phyloP scores from a whole-genome alignment of 1,140 invertebrate genomes.

The Platyscapa corneri region DNA sequence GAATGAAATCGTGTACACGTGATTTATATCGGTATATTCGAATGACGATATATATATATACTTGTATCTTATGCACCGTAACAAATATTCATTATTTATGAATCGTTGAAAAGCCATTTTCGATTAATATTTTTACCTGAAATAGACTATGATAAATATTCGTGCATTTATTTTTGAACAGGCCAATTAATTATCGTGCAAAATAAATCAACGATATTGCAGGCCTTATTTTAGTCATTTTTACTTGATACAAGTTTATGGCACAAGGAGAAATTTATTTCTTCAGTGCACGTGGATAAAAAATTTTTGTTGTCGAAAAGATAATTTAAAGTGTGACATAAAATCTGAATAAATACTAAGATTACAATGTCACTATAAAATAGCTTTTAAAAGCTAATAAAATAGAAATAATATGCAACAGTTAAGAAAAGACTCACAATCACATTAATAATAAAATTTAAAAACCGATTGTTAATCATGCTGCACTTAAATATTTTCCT shows the following conservation, averaged over 20 bases:
- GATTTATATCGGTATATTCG: background rate
- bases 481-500: background rate
- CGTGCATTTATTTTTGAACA: background rate
- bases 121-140: constrained; percentile 12
- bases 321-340: background rate
- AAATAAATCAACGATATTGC: constrained; percentile 1
- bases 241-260: constrained; percentile 17
- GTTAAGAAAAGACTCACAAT: background rate
- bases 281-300: background rate
- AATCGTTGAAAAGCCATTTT: constrained; percentile 20
- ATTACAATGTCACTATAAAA: background rate
- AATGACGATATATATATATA: background rate
- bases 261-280: background rate
- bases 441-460: background rate
- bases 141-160: constrained; percentile 13
- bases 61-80: background rate
- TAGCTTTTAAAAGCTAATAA: background rate
- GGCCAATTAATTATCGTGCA: background rate
- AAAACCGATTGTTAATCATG: background rate
- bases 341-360: background rate
- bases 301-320: background rate
- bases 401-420: background rate
- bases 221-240: background rate
- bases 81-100: constrained; percentile 16
- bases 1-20: background rate